Conservation (phyloP, 2,113 vertebrate species). For the Tachycineta bicolor region DNA sequence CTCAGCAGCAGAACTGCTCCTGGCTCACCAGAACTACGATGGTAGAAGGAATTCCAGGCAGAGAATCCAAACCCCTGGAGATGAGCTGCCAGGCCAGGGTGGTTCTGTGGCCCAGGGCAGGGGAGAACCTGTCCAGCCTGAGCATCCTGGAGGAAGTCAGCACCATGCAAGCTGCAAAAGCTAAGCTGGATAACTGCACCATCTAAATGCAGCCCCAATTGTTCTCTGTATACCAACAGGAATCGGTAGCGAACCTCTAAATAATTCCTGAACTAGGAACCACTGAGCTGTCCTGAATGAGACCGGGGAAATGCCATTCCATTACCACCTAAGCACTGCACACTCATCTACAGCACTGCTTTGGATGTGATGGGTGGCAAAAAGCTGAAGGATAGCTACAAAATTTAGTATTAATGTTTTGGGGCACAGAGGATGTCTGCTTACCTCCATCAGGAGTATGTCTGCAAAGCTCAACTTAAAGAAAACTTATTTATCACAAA, state of each 20-base stretch:
- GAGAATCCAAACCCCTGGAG: neutral
- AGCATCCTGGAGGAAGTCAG: neutral
- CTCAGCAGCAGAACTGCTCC: neutral
- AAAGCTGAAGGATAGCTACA: neutral
- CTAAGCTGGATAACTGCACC: rapidly evolving
- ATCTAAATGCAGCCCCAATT: neutral
- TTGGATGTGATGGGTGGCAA: rapidly evolving
- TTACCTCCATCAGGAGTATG: neutral
- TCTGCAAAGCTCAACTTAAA: neutral
- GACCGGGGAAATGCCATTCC: neutral
- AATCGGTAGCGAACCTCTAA: neutral
- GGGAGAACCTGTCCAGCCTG: neutral
- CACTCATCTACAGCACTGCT: neutral
- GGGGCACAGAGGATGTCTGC: neutral
- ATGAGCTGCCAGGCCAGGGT: neutral
- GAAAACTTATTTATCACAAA: neutral
- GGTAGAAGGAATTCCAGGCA: neutral
- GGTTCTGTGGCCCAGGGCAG: neutral
- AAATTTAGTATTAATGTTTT: neutral
- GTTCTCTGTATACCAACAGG: neutral
- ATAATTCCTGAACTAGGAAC: neutral
- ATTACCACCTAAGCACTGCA: neutral
- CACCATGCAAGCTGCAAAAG: neutral
- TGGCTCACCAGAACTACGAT: rapidly evolving
- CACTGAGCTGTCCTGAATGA: neutral